Conservation (phyloP, 2,113 vertebrate genomes). For the Mellivora capensis region DNA sequence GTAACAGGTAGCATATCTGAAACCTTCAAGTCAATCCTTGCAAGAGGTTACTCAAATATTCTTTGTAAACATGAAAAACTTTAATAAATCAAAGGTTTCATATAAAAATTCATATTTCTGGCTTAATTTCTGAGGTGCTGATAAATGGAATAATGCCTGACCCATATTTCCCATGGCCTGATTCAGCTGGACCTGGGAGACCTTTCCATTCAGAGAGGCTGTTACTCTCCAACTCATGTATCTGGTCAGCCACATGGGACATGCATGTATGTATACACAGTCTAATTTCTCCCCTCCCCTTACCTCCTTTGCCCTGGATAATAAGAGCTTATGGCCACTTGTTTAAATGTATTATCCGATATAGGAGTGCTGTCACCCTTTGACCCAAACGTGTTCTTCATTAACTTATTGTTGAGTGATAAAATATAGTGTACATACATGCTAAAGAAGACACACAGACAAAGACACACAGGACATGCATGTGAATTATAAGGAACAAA, state of each 20-base stretch:
- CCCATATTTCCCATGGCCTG: accelerated
- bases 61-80: neutral
- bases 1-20: neutral
- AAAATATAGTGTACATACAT: neutral
- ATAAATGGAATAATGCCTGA: neutral
- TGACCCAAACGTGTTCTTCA: neutral
- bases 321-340: neutral
- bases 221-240: neutral
- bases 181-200: neutral
- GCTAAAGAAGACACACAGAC: neutral
- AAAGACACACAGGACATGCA: neutral
- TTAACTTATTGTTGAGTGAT: neutral
- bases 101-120: neutral
- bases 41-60: neutral
- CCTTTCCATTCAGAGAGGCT: neutral
- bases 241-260: neutral
- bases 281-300: neutral
- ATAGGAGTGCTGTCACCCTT: neutral
- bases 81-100: neutral
- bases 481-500: neutral
- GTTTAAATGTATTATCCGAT: neutral
- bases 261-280: accelerated
- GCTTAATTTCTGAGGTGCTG: neutral
- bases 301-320: neutral
- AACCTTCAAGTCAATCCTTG: neutral